Conservation (phyloP, 2,113 vertebrate species). For the Coptodon rendalli region DNA sequence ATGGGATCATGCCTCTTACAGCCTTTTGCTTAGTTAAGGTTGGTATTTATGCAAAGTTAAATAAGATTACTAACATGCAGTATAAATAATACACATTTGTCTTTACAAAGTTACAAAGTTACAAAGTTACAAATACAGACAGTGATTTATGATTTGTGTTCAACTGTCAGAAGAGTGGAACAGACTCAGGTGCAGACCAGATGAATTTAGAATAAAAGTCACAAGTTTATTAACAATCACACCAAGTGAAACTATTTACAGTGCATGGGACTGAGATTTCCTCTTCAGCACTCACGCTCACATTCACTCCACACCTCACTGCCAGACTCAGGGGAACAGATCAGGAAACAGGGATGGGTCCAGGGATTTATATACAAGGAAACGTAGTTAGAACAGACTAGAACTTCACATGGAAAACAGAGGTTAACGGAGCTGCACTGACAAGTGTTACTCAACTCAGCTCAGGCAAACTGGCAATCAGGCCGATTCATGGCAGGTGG, state of each 20-base stretch:
- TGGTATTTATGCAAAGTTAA: not conserved
- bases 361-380: not conserved
- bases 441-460: not conserved
- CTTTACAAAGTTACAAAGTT: not conserved
- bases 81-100: not conserved
- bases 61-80: not conserved
- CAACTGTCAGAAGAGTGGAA: not conserved
- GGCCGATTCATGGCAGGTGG: not conserved
- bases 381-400: not conserved
- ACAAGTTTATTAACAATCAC: not conserved
- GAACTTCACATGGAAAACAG: not conserved
- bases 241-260: not conserved
- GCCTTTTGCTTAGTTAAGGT: conserved; percentile 74
- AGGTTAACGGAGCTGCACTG: not conserved
- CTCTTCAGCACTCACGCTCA: not conserved
- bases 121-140: not conserved
- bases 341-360: not conserved
- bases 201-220: not conserved
- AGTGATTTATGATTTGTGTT: not conserved
- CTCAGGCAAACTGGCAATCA: not conserved
- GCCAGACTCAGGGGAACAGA: not conserved
- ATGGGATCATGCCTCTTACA: conserved; percentile 79
- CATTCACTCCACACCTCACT: not conserved
- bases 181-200: not conserved
- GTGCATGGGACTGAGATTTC: not conserved